These are phyloP conservation scores for Fopius arisanus DNA, from an alignment of 1,140 invertebrate species.

Conservation along the genomic window DNA sequence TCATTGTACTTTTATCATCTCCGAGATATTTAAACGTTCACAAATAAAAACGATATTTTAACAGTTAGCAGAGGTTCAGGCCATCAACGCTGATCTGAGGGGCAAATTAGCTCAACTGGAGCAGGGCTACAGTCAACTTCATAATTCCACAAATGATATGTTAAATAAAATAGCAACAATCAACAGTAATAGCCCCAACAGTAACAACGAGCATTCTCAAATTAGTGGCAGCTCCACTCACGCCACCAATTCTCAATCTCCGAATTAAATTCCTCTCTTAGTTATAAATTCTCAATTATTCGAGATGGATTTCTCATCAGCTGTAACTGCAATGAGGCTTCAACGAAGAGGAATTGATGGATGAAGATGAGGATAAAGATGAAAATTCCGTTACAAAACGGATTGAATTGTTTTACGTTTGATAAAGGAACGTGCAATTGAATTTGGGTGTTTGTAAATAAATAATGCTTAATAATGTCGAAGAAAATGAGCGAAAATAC, in stretches of 20 bases:
- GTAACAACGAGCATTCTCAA: not conserved
- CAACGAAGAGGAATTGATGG: not conserved
- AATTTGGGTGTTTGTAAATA: not conserved
- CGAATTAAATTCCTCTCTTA: not conserved
- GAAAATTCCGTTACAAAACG: not conserved
- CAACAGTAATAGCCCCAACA: conserved; percentile 16
- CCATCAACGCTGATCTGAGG: conserved; percentile 36
- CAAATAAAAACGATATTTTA: conserved; percentile 12
- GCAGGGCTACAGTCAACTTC: conserved; percentile 41
- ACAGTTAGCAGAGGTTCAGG: conserved; percentile 44
- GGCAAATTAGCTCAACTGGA: conserved; percentile 48
- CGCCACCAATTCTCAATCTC: not conserved
- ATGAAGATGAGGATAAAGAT: not conserved
- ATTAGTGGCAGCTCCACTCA: not conserved
- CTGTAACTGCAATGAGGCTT: not conserved
- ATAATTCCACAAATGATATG: conserved; percentile 46
- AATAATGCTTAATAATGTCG: not conserved
- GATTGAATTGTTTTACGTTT: not conserved
- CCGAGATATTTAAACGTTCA: not conserved
- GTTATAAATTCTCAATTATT: not conserved
- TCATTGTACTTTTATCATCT: not conserved
- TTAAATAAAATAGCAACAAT: conserved; percentile 35
- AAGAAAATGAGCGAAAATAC: not conserved
- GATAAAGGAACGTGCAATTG: not conserved
- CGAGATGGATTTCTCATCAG: not conserved